These are phyloP conservation scores for Pseudomyrmex dendroicus DNA, from an alignment of 1,140 invertebrate genomes.

Conservation along the genomic window DNA sequence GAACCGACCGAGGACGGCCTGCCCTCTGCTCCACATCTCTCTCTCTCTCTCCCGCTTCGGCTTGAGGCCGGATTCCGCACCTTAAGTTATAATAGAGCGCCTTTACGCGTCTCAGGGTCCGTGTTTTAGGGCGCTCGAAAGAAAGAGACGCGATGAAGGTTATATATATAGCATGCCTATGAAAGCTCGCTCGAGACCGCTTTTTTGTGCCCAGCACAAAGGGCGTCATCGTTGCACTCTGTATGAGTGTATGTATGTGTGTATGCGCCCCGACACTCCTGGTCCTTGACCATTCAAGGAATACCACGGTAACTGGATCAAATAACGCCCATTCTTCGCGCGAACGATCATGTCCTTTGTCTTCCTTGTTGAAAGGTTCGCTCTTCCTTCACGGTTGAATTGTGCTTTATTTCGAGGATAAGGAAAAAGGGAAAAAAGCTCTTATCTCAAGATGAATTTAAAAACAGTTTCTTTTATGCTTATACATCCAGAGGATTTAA, in stretches of 20 bases:
- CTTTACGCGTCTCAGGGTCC: constrained; percentile 63
- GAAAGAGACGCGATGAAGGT: constrained; percentile 41
- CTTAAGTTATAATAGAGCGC: constrained; percentile 73
- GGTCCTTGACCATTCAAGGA: constrained; percentile 69
- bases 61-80: constrained; percentile 59
- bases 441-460: neutral
- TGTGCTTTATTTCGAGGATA: neutral
- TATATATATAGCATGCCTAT: constrained; percentile 68
- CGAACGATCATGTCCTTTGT: constrained; percentile 50
- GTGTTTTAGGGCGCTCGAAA: constrained; percentile 57
- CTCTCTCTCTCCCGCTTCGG: neutral
- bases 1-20: constrained; percentile 19
- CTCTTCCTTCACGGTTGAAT: neutral
- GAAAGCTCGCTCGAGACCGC: constrained; percentile 67
- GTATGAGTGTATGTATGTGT: neutral
- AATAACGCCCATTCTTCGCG: constrained; percentile 59
- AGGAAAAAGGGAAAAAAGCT: neutral
- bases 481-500: neutral
- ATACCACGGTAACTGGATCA: constrained; percentile 69
- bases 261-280: constrained; percentile 57
- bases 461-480: neutral
- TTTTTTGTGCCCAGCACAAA: constrained; percentile 69
- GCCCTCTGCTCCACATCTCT: neutral
- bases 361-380: constrained; percentile 13
- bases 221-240: constrained; percentile 61